phyloP scores from a whole-genome alignment of 2,797 vertebrate genomes.

The Phataginus tricuspis region DNA sequence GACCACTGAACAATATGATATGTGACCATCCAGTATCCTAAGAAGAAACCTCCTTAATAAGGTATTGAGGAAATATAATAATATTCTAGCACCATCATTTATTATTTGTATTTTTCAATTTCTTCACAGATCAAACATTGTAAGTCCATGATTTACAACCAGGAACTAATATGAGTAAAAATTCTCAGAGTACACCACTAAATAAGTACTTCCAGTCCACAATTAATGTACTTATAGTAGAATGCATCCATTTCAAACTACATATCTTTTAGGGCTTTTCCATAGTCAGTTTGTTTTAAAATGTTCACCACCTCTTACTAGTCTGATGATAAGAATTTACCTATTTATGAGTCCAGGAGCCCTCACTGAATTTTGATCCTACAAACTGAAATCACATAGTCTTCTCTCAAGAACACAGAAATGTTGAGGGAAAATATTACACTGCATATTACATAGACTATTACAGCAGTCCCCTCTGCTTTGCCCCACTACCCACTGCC shows the following conservation, averaged over 20 bases:
- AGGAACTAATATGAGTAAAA: conserved; percentile 48
- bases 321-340: conserved; percentile 66
- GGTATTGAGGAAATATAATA: conserved; percentile 1
- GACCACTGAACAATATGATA: neutral
- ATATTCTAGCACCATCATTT: neutral
- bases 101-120: conserved; percentile 61
- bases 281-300: conserved; percentile 52
- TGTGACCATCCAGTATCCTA: conserved; percentile 1
- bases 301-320: conserved; percentile 63
- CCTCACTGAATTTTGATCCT: conserved; percentile 68
- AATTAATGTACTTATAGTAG: conserved; percentile 10
- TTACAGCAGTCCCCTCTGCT: neutral
- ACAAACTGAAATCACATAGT: conserved; percentile 70
- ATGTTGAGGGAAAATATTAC: conserved; percentile 56
- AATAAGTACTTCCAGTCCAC: conserved; percentile 31
- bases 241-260: conserved; percentile 57
- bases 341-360: conserved; percentile 67
- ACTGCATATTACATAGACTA: conserved; percentile 37
- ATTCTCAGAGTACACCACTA: neutral
- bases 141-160: conserved; percentile 57
- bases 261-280: conserved; percentile 50
- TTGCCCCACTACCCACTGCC: neutral
- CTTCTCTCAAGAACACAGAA: conserved; percentile 70
- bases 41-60: conserved; percentile 23
- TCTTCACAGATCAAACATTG: conserved; percentile 46